Percentiles rank a stretch among this genome's conserved stretches.
These are phyloP conservation scores for Grallaria varia DNA, from an alignment of 2,113 vertebrate species.

Conservation along the genomic window DNA sequence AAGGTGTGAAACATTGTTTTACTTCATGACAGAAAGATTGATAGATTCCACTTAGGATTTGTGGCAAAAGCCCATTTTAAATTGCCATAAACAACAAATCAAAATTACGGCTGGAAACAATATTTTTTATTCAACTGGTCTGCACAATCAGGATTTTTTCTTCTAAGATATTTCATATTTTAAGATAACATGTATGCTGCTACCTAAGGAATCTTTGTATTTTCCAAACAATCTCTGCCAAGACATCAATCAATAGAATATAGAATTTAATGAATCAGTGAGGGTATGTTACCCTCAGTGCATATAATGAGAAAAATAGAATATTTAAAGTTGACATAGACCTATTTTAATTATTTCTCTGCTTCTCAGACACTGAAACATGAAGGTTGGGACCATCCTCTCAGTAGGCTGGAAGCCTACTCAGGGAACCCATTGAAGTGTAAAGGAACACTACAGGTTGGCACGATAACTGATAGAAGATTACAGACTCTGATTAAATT, in stretches of 20 bases:
- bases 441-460: neutral
- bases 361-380: neutral
- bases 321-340: neutral
- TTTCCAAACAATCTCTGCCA: neutral
- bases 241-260: neutral
- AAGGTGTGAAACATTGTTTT: neutral
- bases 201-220: neutral
- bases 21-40: neutral
- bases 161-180: neutral
- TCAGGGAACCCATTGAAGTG: neutral
- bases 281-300: neutral
- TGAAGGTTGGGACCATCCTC: neutral
- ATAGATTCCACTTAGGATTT: conserved; percentile 17
- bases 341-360: neutral
- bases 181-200: neutral
- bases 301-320: neutral
- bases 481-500: conserved; percentile 21
- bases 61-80: neutral
- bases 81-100: neutral
- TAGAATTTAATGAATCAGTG: neutral
- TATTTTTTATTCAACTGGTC: neutral
- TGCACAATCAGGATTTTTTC: neutral
- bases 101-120: neutral
- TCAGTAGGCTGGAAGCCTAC: neutral
- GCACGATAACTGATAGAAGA: neutral